phyloP scores from a whole-genome alignment of 2,888 invertebrate species.

The Platycheirus rosarum region DNA sequence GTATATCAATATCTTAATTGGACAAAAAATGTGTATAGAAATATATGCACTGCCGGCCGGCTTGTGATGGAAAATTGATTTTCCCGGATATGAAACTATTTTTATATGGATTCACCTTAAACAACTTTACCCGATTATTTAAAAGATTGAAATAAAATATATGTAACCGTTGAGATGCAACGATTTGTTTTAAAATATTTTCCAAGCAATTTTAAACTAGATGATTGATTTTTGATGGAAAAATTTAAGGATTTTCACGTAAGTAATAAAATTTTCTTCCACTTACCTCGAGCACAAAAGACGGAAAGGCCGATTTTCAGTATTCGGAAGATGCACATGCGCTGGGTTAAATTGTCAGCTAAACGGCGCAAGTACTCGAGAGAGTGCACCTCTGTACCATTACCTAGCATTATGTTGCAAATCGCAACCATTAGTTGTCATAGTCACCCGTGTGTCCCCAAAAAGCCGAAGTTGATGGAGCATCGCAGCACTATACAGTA shows the following conservation, averaged over 20 bases:
- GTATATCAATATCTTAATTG: neutral
- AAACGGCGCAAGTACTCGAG: slow-evolving; percentile 62
- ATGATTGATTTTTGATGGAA: slow-evolving; percentile 57
- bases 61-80: slow-evolving; percentile 59
- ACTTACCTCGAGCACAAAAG: slow-evolving; percentile 83
- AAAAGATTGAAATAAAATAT: too few relatives aligned
- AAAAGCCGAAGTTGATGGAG: slow-evolving; percentile 25
- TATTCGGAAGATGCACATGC: slow-evolving; percentile 79
- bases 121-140: slow-evolving; percentile 51
- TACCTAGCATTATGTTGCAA: slow-evolving; percentile 52
- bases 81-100: slow-evolving; percentile 20
- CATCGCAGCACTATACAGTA: slow-evolving; percentile 19
- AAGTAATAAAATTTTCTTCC: slow-evolving; percentile 78
- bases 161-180: slow-evolving; percentile 55
- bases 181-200: slow-evolving; percentile 36
- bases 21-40: neutral
- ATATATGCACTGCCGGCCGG: slow-evolving; percentile 60
- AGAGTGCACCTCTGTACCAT: slow-evolving; percentile 57
- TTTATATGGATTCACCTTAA: too few relatives aligned
- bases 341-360: slow-evolving; percentile 75
- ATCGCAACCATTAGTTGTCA: slow-evolving; percentile 55
- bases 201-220: slow-evolving; percentile 34
- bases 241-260: slow-evolving; percentile 78
- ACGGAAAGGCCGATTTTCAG: slow-evolving; percentile 82
- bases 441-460: slow-evolving; percentile 52